Base-by-base conservation (phyloP, 2,888 invertebrate species). In the Stegana nigrithorax region DNA sequence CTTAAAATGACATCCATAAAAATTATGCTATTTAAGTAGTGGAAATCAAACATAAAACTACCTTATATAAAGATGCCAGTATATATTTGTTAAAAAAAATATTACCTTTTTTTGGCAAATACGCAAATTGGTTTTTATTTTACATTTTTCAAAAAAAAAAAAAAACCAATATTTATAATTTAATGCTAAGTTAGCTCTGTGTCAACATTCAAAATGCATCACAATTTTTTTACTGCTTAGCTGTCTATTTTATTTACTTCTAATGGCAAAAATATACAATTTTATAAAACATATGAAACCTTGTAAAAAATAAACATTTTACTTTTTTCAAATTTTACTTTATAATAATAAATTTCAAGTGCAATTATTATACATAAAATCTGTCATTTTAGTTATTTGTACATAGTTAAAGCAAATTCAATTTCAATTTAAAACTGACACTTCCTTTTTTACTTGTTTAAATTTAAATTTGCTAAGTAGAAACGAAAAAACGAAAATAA, bases 301-400 rank as follows among this genome's bases (percentile, higher is more conserved):
- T n/a, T n/a, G n/a, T n/a, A n/a, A n/a, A n/a, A n/a, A n/a, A n/a
- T n/a, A n/a, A n/a, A n/a, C n/a, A n/a, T n/a, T n/a, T n/a, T n/a
- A 45, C 59, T 73, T 67, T 73, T 59, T 27, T 51, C 4, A 14
- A 27, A 19, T 51, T 29, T 23, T 25, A n/a, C 10, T 67, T 57
- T 67, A 62, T 62, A 66, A 61, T 66, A 67, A 72, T 2, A 66
- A 59, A 67, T 61, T 42, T 59, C 14, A 21, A 63, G 58, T 62
- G 53, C 26, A 62, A 56, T 55, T 65, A 61, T 59, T 58, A n/a
- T n/a, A n/a, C n/a, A n/a, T n/a, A n/a, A n/a, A n/a, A n/a, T n/a
- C n/a, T 68, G 62, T 65, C 42, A 47, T 65, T 42, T 36, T 59
- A 59, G 25, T 55, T 64, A n/a, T 56, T 62, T 69, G 45, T 61